phyloP scores from a whole-genome alignment of 2,888 invertebrate genomes.

The Sisyra terminalis region DNA sequence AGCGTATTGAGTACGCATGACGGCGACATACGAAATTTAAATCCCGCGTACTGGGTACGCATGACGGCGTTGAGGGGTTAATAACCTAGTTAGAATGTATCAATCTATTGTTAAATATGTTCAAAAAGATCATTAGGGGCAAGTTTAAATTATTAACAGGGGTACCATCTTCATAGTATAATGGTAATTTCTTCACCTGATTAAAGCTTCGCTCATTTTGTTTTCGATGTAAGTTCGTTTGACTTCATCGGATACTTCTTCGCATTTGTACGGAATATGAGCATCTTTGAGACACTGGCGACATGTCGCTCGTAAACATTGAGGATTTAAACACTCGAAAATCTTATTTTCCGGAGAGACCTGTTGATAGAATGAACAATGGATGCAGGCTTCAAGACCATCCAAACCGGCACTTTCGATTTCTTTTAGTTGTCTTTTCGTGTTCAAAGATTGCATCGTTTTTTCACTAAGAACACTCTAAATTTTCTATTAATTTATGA shows the following conservation, averaged over 20 bases:
- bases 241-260: conserved; percentile 28
- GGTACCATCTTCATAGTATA: too few species aligned
- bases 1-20: too few species aligned
- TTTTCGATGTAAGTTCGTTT: conserved; percentile 33
- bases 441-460: too few species aligned
- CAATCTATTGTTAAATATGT: too few species aligned
- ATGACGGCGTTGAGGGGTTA: too few species aligned
- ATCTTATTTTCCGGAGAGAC: conserved; percentile 26
- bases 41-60: too few species aligned
- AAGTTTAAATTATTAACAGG: too few species aligned
- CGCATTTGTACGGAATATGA: conserved; percentile 33
- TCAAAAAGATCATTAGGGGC: too few species aligned
- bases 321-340: conserved; percentile 35
- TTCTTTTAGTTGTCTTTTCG: conserved; percentile 21
- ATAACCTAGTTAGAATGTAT: too few species aligned
- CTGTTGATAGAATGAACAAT: conserved; percentile 37
- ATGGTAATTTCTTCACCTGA: conserved; percentile 20
- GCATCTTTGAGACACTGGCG: conserved; percentile 31
- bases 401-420: conserved; percentile 33
- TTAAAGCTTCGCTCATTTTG: conserved; percentile 32
- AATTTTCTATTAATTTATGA: too few species aligned
- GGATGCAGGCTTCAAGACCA: conserved; percentile 36
- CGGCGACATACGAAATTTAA: too few species aligned
- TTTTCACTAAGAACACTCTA: too few species aligned
- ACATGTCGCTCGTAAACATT: conserved; percentile 39